phyloP scores from a whole-genome alignment of 2,888 invertebrate genomes.

The Xestobium rufovillosum region DNA sequence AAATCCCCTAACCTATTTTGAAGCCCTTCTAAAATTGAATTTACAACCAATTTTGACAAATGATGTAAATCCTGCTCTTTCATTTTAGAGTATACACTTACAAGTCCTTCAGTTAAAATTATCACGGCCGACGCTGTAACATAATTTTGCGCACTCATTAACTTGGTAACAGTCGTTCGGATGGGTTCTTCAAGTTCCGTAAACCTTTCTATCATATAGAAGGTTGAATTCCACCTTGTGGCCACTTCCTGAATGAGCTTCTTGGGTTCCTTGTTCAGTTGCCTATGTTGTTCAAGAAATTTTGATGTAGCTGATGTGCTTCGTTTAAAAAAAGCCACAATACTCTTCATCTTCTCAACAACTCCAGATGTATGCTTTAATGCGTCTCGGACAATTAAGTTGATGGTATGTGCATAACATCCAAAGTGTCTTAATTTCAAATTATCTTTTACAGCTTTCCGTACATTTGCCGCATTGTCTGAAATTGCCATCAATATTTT shows the following conservation, averaged over 20 bases:
- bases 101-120: slow-evolving; percentile 22
- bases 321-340: slow-evolving; percentile 23
- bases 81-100: too few relatives aligned
- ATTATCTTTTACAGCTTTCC: slow-evolving; percentile 18
- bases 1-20: slow-evolving; percentile 17
- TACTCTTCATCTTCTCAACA: slow-evolving; percentile 12
- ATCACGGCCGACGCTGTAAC: slow-evolving; percentile 21
- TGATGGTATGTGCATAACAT: slow-evolving; percentile 25
- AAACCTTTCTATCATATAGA: slow-evolving; percentile 16
- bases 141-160: slow-evolving; percentile 24
- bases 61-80: too few relatives aligned
- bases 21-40: slow-evolving; percentile 10
- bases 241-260: slow-evolving; percentile 16
- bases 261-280: slow-evolving; percentile 12
- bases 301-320: slow-evolving; percentile 20
- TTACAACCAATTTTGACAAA: too few relatives aligned
- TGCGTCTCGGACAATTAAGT: slow-evolving; percentile 20
- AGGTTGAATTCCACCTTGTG: slow-evolving; percentile 20
- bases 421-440: slow-evolving; percentile 22
- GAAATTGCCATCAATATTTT: slow-evolving; percentile 26
- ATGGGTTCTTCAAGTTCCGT: slow-evolving; percentile 15
- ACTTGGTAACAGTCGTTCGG: slow-evolving; percentile 20
- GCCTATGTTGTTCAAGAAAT: slow-evolving; percentile 34
- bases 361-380: not conserved
- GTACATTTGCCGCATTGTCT: slow-evolving; percentile 26